Base-by-base conservation (phyloP, 2,888 invertebrate genomes). In the Crocallis elinguaria region DNA sequence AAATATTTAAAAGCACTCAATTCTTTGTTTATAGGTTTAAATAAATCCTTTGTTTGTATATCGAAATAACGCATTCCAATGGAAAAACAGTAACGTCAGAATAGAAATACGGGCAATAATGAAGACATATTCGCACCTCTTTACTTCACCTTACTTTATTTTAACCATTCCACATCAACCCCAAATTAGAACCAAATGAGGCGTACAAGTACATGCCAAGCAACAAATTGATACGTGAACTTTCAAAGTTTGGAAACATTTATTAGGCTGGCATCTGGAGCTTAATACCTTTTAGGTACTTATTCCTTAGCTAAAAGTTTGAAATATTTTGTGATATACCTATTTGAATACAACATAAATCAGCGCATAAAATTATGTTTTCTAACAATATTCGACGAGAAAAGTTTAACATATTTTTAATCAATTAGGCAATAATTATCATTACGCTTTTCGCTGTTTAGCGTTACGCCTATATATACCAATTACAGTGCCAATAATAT, bases 1-100 rank as follows among this genome's bases (percentile, higher is more conserved):
- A 44, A 43, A 49, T 49, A 41, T 49, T 44, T 35, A 29, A 44
- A 49, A 44, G 29, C 49, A 53, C 48, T 45, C 30, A 46, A 30
- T 27, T 42, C 19, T 35, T 51, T 57, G 29, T 45, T 49, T 46
- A 42, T 33, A 36, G 29, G 39, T 25, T 37, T 23, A 43, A 49
- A 51, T 41, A 50, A 35, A 48, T 12, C 33, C 19, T 50, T 19
- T 11, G 8, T 27, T 44, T 44, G 38, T 33, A 29, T 21, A 19
- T 29, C 21, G 17, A 17, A 35, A 41, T 6, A 30, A 35, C 27
- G 35, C 27, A 35, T 35, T 17, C 42, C n/a, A n/a, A n/a, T 8
- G 7, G 19, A 27, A 12, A 36, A 21, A 17, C 19, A 19, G 19
- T 3, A 23, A 7, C 23, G 4, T 4, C 8, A 23, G 8, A n/a